A percentile compares a stretch with the other conserved stretches of the same genome.
Conservation (phyloP, 2,113 vertebrate genomes). For the Ptilorrhoa leucosticta region DNA sequence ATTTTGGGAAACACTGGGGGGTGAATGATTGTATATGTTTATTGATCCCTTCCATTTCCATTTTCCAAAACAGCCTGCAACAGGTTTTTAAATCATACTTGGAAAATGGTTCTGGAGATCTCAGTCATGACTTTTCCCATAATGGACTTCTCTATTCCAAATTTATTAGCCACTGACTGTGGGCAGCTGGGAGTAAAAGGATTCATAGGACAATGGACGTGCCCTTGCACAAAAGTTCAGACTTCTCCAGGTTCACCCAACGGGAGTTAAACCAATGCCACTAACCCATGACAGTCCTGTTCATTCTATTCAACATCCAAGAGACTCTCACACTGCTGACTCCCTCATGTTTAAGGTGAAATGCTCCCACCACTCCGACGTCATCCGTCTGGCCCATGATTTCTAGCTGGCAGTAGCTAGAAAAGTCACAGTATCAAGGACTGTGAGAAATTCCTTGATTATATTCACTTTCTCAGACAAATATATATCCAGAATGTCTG, state of each 20-base stretch:
- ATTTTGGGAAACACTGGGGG: neutral
- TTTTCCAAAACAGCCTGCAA: neutral
- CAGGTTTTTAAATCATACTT: neutral
- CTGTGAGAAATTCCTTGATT: neutral
- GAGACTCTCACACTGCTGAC: neutral
- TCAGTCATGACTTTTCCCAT: neutral
- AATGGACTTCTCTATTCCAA: neutral
- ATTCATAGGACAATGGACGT: neutral
- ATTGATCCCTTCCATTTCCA: neutral
- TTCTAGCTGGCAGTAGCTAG: neutral
- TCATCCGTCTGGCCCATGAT: neutral
- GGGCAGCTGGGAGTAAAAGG: accelerated
- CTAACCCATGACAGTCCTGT: neutral
- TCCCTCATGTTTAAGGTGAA: neutral
- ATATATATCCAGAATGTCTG: neutral
- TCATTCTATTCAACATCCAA: neutral
- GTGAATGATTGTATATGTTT: neutral
- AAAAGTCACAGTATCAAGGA: neutral
- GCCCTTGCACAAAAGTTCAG: neutral
- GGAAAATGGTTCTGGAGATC: neutral
- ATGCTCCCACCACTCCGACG: neutral
- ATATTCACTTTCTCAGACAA: neutral
- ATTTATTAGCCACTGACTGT: neutral
- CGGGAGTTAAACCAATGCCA: neutral
- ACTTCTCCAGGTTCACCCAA: neutral